These are phyloP conservation scores for Parasteatoda tepidariorum DNA, from an alignment of 1,140 invertebrate species.

Conservation along the genomic window DNA sequence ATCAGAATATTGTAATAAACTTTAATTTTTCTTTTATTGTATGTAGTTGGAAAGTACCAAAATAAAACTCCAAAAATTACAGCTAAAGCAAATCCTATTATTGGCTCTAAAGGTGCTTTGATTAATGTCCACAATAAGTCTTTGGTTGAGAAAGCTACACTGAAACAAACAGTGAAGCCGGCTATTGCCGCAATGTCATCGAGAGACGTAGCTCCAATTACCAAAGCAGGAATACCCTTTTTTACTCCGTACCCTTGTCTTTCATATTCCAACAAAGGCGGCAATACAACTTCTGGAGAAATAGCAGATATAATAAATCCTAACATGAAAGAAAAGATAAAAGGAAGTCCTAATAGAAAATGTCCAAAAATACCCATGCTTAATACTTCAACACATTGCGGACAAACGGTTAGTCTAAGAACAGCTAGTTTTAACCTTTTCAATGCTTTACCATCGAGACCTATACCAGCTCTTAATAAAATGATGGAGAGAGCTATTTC, in stretches of 20 bases:
- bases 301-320: slow-evolving; percentile 90
- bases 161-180: slow-evolving; percentile 87
- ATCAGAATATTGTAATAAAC: slow-evolving; percentile 66
- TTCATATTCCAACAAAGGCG: slow-evolving; percentile 85
- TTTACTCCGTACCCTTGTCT: slow-evolving; percentile 88
- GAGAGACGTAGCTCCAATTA: slow-evolving; percentile 91
- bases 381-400: slow-evolving; percentile 83
- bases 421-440: slow-evolving; percentile 81
- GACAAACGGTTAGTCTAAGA: slow-evolving; percentile 84
- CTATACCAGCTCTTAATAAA: slow-evolving; percentile 90
- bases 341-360: slow-evolving; percentile 83
- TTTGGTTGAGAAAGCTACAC: slow-evolving; percentile 80
- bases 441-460: slow-evolving; percentile 86
- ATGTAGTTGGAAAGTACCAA: slow-evolving; percentile 62
- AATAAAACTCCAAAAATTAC: slow-evolving; percentile 64
- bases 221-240: slow-evolving; percentile 95
- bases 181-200: slow-evolving; percentile 86
- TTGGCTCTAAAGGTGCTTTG: slow-evolving; percentile 68
- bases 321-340: slow-evolving; percentile 87
- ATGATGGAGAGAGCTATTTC: slow-evolving; percentile 92
- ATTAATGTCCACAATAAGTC: slow-evolving; percentile 67
- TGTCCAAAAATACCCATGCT: slow-evolving; percentile 78
- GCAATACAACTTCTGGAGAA: slow-evolving; percentile 94
- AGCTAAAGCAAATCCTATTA: slow-evolving; percentile 66
- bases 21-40: no score